A percentile compares a stretch with the other conserved stretches of the same genome.
phyloP scores from a whole-genome alignment of 2,797 vertebrate species.

The Apodemus agrarius region DNA sequence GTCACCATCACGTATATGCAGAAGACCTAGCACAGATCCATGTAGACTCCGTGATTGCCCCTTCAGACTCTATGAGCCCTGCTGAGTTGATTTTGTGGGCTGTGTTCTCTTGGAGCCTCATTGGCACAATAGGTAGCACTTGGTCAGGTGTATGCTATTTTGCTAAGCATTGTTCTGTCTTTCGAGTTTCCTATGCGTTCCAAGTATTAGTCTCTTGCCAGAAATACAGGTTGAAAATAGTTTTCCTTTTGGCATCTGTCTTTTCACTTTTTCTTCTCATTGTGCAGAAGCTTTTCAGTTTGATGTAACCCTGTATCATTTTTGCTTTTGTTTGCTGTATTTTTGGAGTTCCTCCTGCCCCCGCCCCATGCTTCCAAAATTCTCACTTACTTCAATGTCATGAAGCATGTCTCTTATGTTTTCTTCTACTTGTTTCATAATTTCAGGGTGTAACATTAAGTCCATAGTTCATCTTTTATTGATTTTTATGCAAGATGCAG shows the following conservation, averaged over 20 bases:
- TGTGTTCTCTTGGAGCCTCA: neutral
- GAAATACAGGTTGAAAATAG: neutral
- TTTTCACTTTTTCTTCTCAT: neutral
- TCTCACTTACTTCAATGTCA: neutral
- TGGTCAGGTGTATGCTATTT: neutral
- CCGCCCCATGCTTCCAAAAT: neutral
- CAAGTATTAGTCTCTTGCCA: neutral
- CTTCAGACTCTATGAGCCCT: neutral
- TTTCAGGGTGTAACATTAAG: neutral
- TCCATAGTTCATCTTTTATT: neutral
- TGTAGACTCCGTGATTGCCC: neutral
- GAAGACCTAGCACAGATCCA: neutral
- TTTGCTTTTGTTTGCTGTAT: neutral
- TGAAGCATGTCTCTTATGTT: neutral
- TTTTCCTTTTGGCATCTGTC: neutral
- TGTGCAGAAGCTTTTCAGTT: neutral
- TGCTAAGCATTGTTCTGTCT: neutral
- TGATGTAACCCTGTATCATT: neutral
- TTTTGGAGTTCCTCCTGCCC: neutral
- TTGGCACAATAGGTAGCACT: neutral
- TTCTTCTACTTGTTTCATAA: neutral
- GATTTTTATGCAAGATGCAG: neutral
- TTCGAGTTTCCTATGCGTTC: neutral
- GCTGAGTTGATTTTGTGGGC: neutral
- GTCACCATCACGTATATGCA: neutral